phyloP scores from a whole-genome alignment of 2,888 invertebrate species.

The Diarsia mendica region DNA sequence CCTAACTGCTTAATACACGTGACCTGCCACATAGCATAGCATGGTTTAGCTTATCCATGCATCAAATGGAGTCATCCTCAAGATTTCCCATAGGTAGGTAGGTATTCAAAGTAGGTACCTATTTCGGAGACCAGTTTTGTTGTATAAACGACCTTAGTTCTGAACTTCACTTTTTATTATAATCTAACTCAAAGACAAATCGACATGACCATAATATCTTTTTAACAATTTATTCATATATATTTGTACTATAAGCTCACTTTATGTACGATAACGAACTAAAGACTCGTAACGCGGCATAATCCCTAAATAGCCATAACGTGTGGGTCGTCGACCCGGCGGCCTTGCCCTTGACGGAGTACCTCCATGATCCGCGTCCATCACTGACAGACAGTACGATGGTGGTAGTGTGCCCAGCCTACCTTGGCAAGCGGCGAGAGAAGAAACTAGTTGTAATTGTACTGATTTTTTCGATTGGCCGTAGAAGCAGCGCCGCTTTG shows the following conservation, averaged over 20 bases:
- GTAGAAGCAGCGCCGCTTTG: slow-evolving; percentile 20
- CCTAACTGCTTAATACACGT: too few species aligned
- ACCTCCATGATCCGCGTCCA: slow-evolving; percentile 50
- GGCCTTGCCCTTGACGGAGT: slow-evolving; percentile 85
- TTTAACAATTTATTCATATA: slow-evolving; percentile 17
- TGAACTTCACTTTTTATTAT: background rate
- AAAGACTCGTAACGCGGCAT: slow-evolving; percentile 55
- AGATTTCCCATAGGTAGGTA: background rate
- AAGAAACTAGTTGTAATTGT: slow-evolving; percentile 6
- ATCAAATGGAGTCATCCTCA: background rate
- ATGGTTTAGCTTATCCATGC: background rate
- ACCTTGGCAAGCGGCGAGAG: slow-evolving; percentile 31
- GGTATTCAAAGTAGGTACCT: background rate
- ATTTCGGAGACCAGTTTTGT: background rate
- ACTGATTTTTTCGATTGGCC: slow-evolving; percentile 3
- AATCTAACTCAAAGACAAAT: slow-evolving; percentile 9
- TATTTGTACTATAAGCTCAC: slow-evolving; percentile 24
- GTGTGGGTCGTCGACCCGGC: slow-evolving; percentile 78
- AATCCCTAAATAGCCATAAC: slow-evolving; percentile 78
- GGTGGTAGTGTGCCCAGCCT: slow-evolving; percentile 23
- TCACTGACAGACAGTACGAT: slow-evolving; percentile 46
- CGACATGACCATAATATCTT: background rate
- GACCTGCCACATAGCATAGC: too few species aligned
- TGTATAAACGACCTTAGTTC: background rate
- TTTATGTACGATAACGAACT: slow-evolving; percentile 39